Evolutionary conservation across 2,888 invertebrate species (phyloP).

Genomic region (Augochlorella aurata): DNA sequence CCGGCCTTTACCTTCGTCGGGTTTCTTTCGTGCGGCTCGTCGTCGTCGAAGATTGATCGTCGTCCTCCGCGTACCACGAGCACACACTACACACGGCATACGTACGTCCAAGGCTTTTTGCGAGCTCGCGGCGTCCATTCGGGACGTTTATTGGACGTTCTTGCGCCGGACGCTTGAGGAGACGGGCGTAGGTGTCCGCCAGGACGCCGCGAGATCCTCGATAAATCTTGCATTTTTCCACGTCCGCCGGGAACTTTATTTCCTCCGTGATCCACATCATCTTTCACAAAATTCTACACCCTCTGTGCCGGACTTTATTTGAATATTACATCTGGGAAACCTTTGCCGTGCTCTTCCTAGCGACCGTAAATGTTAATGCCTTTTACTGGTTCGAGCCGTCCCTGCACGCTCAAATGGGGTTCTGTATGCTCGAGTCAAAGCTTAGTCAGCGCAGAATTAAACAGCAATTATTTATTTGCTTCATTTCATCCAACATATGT

Average conservation of each 20-base stretch:
- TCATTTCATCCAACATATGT: no score
- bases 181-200: conserved; percentile 16
- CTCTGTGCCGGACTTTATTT: no score
- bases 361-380: no score
- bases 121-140: conserved; percentile 20
- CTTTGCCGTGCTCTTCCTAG: no score
- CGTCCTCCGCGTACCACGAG: conserved; percentile 14
- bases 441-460: no score
- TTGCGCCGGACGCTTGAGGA: not conserved
- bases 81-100: not conserved
- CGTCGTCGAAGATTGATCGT: conserved; percentile 45
- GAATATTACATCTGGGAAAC: no score
- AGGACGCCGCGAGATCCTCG: not conserved
- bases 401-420: no score
- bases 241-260: conserved; percentile 3
- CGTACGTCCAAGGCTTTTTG: conserved; percentile 17
- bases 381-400: no score
- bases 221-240: conserved; percentile 21
- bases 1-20: conserved; percentile 36
- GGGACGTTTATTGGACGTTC: conserved; percentile 26
- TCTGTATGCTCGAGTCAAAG: no score
- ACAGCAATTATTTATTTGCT: no score
- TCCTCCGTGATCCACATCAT: not conserved
- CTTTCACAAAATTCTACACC: not conserved
- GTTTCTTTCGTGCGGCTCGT: conserved; percentile 13